Percentiles rank a stretch among this genome's conserved stretches.
Conservation (phyloP, 2,797 vertebrate species). For the Enteromius viviparus region DNA sequence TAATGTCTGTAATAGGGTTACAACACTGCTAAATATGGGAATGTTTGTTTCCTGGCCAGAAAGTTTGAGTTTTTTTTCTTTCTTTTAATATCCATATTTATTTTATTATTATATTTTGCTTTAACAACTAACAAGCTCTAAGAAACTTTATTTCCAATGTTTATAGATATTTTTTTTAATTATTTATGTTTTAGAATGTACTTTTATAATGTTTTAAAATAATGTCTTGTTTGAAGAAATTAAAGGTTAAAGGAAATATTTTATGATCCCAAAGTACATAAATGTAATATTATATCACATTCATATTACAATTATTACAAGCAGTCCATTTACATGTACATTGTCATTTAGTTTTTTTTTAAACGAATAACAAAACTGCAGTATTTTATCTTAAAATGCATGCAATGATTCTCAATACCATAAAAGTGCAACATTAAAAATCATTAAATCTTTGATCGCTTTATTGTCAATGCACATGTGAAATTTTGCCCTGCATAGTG, state of each 20-base stretch:
- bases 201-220: not conserved
- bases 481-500: not conserved
- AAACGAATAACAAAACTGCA: not conserved
- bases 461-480: not conserved
- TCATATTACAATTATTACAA: not conserved
- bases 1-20: not conserved
- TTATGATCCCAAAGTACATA: not conserved
- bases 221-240: no score
- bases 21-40: not conserved
- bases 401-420: not conserved
- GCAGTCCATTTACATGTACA: not conserved
- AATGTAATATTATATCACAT: not conserved
- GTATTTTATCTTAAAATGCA: not conserved
- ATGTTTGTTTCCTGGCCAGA: not conserved
- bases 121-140: no score
- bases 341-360: not conserved
- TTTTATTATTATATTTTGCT: not conserved
- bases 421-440: not conserved
- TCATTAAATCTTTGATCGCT: not conserved
- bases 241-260: not conserved
- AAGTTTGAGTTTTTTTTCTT: not conserved
- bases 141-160: not conserved
- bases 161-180: not conserved
- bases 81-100: not conserved
- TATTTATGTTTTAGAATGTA: not conserved